phyloP scores from a whole-genome alignment of 1,140 invertebrate genomes.

The Lucilia sericata region DNA sequence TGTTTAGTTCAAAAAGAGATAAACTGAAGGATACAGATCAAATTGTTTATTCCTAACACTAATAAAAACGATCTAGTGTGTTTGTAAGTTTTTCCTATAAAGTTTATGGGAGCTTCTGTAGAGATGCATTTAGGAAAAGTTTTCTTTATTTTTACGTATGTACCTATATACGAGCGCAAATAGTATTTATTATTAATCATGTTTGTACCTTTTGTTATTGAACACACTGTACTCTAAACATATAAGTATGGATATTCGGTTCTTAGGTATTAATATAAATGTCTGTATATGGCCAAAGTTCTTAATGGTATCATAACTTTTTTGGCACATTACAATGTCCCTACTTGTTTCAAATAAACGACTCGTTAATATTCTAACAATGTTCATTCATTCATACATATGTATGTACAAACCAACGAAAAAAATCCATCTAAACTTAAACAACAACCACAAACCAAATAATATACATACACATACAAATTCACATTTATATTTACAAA shows the following conservation, averaged over 20 bases:
- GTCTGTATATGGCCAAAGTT: conserved; percentile 42
- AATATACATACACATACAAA: not conserved
- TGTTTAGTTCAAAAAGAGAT: too few relatives aligned
- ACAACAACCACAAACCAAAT: conserved; percentile 20
- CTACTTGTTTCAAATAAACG: conserved; percentile 30
- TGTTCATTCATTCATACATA: not conserved
- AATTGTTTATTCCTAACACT: too few relatives aligned
- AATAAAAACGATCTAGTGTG: too few relatives aligned
- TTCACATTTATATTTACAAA: not conserved
- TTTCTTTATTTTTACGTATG: too few relatives aligned
- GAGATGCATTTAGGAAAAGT: too few relatives aligned
- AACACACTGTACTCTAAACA: not conserved
- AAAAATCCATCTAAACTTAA: not conserved
- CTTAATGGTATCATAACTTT: conserved; percentile 45
- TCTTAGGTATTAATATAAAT: conserved; percentile 40
- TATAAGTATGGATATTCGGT: not conserved
- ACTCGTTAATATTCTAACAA: conserved; percentile 46
- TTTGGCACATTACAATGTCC: conserved; percentile 32
- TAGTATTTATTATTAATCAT: too few relatives aligned
- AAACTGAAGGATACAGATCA: too few relatives aligned
- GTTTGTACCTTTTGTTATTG: too few relatives aligned
- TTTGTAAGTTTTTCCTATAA: too few relatives aligned
- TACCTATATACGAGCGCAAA: too few relatives aligned
- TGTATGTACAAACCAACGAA: not conserved
- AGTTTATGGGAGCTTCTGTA: too few relatives aligned